Evolutionary conservation across 2,888 invertebrate genomes (phyloP).

Genomic region (Microctonus brassicae): DNA sequence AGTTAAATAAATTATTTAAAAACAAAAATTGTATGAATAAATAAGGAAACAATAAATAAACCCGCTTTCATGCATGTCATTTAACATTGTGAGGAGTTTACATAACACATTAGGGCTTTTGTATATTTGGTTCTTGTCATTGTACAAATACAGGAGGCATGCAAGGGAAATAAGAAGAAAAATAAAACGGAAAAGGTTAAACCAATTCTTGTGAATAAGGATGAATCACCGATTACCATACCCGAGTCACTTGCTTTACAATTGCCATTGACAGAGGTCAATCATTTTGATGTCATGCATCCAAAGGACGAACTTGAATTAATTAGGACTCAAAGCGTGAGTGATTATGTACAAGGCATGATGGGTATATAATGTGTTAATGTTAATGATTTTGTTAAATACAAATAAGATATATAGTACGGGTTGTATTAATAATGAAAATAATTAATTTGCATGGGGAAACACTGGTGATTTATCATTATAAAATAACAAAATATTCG

Average conservation of each 20-base stretch:
- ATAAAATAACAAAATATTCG: too few species aligned
- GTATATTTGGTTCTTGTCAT: constrained; percentile 39
- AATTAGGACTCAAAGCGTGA: constrained; percentile 71
- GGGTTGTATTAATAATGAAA: background rate
- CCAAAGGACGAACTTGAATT: constrained; percentile 85
- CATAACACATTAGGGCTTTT: constrained; percentile 8
- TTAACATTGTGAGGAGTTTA: background rate
- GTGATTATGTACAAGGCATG: constrained; percentile 55
- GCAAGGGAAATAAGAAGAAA: constrained; percentile 76
- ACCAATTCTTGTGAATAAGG: constrained; percentile 83
- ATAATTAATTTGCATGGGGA: background rate
- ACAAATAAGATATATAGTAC: too few species aligned
- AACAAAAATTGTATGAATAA: too few species aligned
- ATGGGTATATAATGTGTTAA: background rate
- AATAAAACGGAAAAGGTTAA: constrained; percentile 80
- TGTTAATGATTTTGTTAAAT: background rate
- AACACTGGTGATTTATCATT: background rate
- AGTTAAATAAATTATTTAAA: background rate
- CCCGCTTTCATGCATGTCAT: background rate
- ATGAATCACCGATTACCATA: constrained; percentile 73
- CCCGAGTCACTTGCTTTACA: constrained; percentile 65
- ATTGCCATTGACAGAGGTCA: constrained; percentile 69
- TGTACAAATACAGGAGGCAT: constrained; percentile 60
- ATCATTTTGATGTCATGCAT: constrained; percentile 83
- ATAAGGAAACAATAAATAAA: too few species aligned